Base-by-base conservation (phyloP, 37 sponge, comb jelly and placozoan species). In the Agelas oroides region DNA sequence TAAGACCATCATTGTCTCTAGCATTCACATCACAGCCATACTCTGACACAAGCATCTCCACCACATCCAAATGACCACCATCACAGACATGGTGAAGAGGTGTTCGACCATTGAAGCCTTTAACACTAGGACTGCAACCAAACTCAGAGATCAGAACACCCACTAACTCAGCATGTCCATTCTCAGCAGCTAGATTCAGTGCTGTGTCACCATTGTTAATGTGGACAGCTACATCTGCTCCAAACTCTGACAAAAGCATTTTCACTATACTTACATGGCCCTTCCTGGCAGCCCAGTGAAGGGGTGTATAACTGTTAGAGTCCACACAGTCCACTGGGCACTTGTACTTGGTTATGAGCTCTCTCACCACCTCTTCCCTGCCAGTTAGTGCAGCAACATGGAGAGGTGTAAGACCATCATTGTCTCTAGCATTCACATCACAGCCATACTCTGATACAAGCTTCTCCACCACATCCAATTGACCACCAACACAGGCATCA, bases 341-440 rank as follows among this genome's bases (percentile, higher is more conserved):
- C 24, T 71, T 38, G 41, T 39, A 71, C 40, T 71, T 16, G 35
- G 24, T 38, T 24, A 71, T 38, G 24, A 71, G 72, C 23, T 34
- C 24, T 34, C 72, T 39, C 40, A 71, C 72, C 19, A 35, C 35
- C 36, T 34, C 37, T 38, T n/a, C 40, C 24, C 24, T 39, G 21
- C 72, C 72, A 36, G 5, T 0, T 16, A 38, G 24, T 34, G 72
- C 72, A 73, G 73, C 73, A 53, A 24, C 5, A 15, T 73, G 73
- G 28, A 53, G 73, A 24, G 73, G 53, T 41, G 52, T 53, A 41
- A 52, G 24, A 53, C 73, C 73, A 52, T 73, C 23, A n/a, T 73
- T 52, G 27, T 73, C 73, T 21, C 5, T 52, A 52, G 73, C 53
- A 37, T 40, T 73, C 15, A 52, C 25, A 24, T 73, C 73, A 73